Percentiles rank a stretch among this genome's conserved stretches.
These are phyloP conservation scores for Tribolium freemani DNA, from an alignment of 2,888 invertebrate genomes.

Conservation along the genomic window DNA sequence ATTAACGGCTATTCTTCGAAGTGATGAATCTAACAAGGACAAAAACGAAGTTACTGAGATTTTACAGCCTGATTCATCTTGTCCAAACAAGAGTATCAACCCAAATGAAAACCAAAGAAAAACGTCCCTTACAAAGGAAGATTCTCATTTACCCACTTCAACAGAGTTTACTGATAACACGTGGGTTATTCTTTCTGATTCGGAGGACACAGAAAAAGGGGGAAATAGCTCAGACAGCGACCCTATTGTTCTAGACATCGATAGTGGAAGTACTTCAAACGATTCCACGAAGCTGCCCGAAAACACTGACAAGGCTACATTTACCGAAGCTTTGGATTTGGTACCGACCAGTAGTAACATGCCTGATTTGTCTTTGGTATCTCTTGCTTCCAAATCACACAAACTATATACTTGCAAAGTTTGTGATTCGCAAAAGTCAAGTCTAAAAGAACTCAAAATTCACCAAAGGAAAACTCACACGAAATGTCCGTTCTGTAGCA, in stretches of 20 bases:
- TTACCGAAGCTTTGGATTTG: background rate
- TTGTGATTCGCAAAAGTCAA: slow-evolving; percentile 51
- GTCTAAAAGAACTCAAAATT: slow-evolving; percentile 43
- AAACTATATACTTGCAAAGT: slow-evolving; percentile 47
- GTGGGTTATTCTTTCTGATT: too few relatives aligned
- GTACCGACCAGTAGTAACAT: background rate
- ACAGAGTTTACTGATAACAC: too few relatives aligned
- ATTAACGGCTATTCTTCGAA: background rate
- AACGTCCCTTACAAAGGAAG: too few relatives aligned
- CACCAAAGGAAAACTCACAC: slow-evolving; percentile 50
- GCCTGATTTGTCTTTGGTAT: slow-evolving; percentile 23
- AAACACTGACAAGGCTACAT: slow-evolving; percentile 1
- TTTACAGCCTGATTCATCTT: background rate
- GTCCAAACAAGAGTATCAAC: background rate
- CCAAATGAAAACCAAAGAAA: background rate
- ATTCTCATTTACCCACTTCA: too few relatives aligned
- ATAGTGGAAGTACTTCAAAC: background rate
- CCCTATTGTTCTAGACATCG: background rate
- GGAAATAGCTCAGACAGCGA: background rate
- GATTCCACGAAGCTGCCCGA: background rate
- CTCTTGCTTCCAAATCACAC: background rate
- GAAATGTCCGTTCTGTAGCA: slow-evolving; percentile 54
- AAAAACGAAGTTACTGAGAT: background rate
- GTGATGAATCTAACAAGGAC: background rate
- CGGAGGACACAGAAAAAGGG: background rate